phyloP scores from a whole-genome alignment of 2,888 invertebrate genomes.

The Lottia scabra region DNA sequence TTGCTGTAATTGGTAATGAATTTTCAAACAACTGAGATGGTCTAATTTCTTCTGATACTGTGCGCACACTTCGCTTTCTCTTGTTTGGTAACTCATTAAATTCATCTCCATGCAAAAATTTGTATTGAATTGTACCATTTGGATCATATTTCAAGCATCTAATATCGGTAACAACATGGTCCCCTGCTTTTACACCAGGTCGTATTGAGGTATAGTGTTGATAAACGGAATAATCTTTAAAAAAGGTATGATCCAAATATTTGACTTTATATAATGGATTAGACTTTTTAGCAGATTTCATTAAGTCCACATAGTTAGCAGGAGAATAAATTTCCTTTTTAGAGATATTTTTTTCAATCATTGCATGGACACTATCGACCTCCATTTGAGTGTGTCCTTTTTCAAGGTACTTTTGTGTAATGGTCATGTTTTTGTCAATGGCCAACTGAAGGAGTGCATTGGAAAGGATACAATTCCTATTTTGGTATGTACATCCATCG shows the following conservation, averaged over 20 bases:
- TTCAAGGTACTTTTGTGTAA: neutral
- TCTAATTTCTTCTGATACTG: neutral
- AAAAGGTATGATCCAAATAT: neutral
- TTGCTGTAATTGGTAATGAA: neutral
- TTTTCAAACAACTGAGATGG: neutral
- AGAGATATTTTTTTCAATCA: neutral
- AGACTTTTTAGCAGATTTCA: neutral
- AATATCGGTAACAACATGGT: slow-evolving; percentile 26
- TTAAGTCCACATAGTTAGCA: neutral
- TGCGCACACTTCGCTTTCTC: neutral
- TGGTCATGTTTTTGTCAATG: neutral
- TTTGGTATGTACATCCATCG: neutral
- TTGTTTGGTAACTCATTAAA: neutral
- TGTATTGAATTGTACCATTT: neutral
- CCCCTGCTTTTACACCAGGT: slow-evolving; percentile 18
- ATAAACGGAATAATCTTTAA: neutral
- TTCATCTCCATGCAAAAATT: neutral
- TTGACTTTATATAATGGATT: too few relatives aligned
- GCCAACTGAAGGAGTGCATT: neutral
- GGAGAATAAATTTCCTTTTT: neutral
- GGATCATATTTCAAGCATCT: slow-evolving; percentile 19
- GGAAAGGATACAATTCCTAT: neutral
- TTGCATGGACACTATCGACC: neutral
- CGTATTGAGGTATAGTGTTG: slow-evolving; percentile 13
- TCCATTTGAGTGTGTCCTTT: neutral